A percentile compares a stretch with the other conserved stretches of the same genome.
Conservation (phyloP, 2,113 vertebrate species). For the Chloropsis hardwickii region DNA sequence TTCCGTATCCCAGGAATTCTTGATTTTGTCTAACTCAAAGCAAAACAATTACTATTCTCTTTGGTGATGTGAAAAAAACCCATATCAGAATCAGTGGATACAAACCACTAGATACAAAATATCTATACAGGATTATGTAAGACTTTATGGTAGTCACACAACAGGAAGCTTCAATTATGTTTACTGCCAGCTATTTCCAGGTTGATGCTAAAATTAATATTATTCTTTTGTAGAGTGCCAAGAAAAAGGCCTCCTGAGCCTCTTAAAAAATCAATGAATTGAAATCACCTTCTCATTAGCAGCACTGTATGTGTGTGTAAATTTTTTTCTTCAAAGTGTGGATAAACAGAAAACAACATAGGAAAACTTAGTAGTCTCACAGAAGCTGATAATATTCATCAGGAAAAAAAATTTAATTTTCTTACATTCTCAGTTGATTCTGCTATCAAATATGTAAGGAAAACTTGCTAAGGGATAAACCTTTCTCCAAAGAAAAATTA, state of each 20-base stretch:
- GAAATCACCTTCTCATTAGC: background rate
- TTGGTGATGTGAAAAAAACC: background rate
- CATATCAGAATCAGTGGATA: background rate
- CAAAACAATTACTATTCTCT: background rate
- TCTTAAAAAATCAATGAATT: background rate
- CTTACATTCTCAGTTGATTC: background rate
- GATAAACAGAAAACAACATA: background rate
- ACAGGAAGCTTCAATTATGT: constrained; percentile 14
- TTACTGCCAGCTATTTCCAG: background rate
- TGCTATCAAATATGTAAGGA: background rate
- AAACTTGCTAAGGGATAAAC: background rate
- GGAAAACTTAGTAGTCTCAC: background rate
- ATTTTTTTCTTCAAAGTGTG: background rate
- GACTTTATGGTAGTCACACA: background rate
- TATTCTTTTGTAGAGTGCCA: background rate
- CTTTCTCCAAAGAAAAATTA: background rate
- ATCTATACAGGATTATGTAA: background rate
- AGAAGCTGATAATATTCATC: background rate
- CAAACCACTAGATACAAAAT: background rate
- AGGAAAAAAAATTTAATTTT: background rate
- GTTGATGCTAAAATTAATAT: constrained; percentile 32
- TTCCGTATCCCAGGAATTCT: background rate
- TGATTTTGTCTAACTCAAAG: background rate
- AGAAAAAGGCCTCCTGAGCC: background rate
- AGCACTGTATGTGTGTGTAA: background rate